Evolutionary conservation across 2,113 vertebrate species (phyloP), one percentile per base, ranked within the genome.

Genomic region (Rhinolophus sinicus): DNA sequence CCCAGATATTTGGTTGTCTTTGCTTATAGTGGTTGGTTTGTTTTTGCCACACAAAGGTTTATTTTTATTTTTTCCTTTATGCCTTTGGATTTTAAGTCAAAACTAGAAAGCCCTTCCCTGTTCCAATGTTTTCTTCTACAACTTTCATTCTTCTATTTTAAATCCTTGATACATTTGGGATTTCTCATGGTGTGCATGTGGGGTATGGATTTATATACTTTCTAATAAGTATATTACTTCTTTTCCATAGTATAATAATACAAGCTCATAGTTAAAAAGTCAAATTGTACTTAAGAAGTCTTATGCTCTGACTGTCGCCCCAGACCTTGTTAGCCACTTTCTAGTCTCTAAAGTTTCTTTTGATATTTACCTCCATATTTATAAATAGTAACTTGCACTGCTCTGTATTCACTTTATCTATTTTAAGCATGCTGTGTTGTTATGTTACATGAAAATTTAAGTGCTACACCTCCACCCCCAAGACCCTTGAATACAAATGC

Each of bases 51-150:
- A 11, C n/a, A 58, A 28, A 16, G 40, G 1, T 24, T n/a, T 14
- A 40, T 24, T 77, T 73, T 80, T 62, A 50, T 73, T 5, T 94
- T 84, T 95, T 44, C 30, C 88, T 85, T 75, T 38, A 47, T 73
- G 73, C 28, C 14, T 86, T 94, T 82, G 60, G 30, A 75, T 81
- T 73, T 89, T 88, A 89, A 88, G 33, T 58, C 60, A 72, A 94
- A 95, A n/a, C 82, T 85, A 18, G 24, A 84, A 90, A 91, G 38
- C 2, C 9, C 19, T 78, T 73, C 47, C 65, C 81, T n/a, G 5
- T 47, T 12, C 56, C n/a, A 50, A 33, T 28, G 28, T 90, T 89
- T 95, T 82, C 47, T 86, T 93, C 72, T 12, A 75, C 88, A 72
- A 58, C 3, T 76, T 81, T 82, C 40, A 1, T 30, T 38, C n/a